Base-by-base conservation (phyloP, 2,113 vertebrate species). In the Conger conger region DNA sequence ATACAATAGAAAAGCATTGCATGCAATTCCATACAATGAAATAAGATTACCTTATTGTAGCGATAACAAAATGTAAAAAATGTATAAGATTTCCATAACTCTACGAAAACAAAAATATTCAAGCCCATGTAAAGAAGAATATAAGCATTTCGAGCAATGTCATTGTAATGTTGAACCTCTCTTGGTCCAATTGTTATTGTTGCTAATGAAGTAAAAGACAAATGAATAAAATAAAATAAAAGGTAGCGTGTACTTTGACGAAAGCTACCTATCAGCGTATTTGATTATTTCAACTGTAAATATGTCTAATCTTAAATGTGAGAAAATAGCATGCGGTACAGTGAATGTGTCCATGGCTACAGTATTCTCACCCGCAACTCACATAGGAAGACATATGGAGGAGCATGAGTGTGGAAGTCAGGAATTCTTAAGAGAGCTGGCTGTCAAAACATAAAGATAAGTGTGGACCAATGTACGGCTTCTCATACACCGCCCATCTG, bases 401-500 rank as follows among this genome's bases (percentile, higher is more conserved):
- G 85, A 78, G 23, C 73, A 16, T n/a, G 76, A 80, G 60, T 77
- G 76, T 79, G n/a, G 83, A 50, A 53, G 33, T 76, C 30, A 81
- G 36, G 40, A 53, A 81, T 30, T 33, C 20, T 33, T 30, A 0
- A 83, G 81, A 35, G 60, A 81, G 11, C 80, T 87, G 79, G 80
- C 42, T 38, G 86, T 86, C 83, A 78, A 81, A 87, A 83, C 60
- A 88, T 83, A 83, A 9, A 36, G 42, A 77, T 57, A 81, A 85
- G 53, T 82, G 84, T 86, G 77, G 37, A 88, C 86, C 42, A 84
- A 68, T 87, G 87, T 82, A 30, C 30, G 5, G 11, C 3, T 42
- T 35, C 60, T 42, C 36, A 40, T 50, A 9, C 79, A 81, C 54
- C 79, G 85, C 79, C 83, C 91, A 90, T 90, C 89, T 91, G 91